phyloP scores from a whole-genome alignment of 92 coral and sea anemone genomes.

The Virgularia gustaviana region DNA sequence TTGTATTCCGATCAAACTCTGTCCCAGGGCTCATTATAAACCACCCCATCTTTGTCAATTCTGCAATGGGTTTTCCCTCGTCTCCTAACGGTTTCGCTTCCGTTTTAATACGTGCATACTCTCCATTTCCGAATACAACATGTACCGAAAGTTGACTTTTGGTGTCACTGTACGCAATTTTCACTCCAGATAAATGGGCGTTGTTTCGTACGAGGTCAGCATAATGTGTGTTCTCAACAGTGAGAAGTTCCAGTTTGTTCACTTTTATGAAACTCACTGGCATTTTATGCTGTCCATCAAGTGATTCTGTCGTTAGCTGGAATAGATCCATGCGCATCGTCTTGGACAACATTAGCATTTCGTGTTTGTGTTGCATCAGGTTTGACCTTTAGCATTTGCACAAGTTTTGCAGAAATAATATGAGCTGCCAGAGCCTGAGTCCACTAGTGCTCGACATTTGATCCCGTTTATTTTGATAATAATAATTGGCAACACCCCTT shows the following conservation, averaged over 20 bases:
- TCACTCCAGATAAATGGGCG: conserved; percentile 45
- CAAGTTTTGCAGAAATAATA: too few relatives aligned
- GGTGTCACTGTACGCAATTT: conserved; percentile 44
- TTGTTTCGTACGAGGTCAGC: conserved; percentile 33
- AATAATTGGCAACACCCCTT: conserved; percentile 40
- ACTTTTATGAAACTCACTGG: conserved; percentile 56
- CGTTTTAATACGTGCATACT: conserved; percentile 45
- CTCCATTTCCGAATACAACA: conserved; percentile 46
- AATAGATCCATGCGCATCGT: conserved; percentile 39
- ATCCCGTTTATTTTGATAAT: conserved; percentile 29
- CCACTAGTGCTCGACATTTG: conserved; percentile 39
- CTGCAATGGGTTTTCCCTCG: conserved; percentile 36
- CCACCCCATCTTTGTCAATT: conserved; percentile 55
- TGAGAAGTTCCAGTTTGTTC: conserved; percentile 57
- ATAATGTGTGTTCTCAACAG: conserved; percentile 57
- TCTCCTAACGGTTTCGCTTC: conserved; percentile 42
- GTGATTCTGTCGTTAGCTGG: conserved; percentile 39
- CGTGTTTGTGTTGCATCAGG: conserved; percentile 36
- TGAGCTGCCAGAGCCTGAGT: conserved; percentile 48
- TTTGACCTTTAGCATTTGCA: conserved; percentile 28
- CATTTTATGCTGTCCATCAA: conserved; percentile 43
- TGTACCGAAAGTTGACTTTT: conserved; percentile 38
- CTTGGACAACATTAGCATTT: conserved; percentile 58
- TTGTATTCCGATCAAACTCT: background rate
- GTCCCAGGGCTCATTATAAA: conserved; percentile 32